These are phyloP conservation scores for Patella ulyssiponensis DNA, from an alignment of 2,888 invertebrate genomes.

Conservation along the genomic window DNA sequence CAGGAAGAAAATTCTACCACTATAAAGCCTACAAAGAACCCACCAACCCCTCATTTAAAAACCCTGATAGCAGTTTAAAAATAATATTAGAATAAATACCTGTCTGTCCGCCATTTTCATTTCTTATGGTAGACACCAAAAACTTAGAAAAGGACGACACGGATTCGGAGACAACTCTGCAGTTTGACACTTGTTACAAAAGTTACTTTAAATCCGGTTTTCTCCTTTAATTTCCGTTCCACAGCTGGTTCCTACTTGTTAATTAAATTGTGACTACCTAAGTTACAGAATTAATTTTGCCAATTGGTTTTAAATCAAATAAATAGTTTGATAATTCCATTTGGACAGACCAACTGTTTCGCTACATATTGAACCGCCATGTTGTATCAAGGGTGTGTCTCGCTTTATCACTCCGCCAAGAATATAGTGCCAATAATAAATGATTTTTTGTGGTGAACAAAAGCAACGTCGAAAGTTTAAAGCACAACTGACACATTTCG, in stretches of 20 bases:
- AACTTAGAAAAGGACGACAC: too few species aligned
- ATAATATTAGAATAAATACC: too few species aligned
- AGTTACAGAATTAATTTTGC: neutral
- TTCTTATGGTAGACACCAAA: too few species aligned
- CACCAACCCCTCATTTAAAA: too few species aligned
- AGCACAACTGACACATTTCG: too few species aligned
- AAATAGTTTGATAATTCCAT: neutral
- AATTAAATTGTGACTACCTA: neutral
- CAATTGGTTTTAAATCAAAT: neutral
- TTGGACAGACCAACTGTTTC: neutral
- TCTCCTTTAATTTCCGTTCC: neutral
- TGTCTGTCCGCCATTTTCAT: too few species aligned
- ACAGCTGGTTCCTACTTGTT: neutral
- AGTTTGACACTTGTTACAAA: constrained; percentile 8
- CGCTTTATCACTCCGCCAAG: neutral
- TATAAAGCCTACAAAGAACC: too few species aligned
- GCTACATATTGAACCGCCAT: constrained; percentile 48
- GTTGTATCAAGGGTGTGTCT: constrained; percentile 62
- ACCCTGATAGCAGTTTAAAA: too few species aligned
- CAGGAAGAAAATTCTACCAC: too few species aligned
- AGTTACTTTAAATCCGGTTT: neutral
- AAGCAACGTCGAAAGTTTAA: neutral
- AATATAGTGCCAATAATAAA: neutral
- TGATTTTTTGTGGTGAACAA: neutral
- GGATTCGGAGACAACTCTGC: too few species aligned